Base-by-base conservation (phyloP, 2,888 invertebrate species). In the Melolontha melolontha region DNA sequence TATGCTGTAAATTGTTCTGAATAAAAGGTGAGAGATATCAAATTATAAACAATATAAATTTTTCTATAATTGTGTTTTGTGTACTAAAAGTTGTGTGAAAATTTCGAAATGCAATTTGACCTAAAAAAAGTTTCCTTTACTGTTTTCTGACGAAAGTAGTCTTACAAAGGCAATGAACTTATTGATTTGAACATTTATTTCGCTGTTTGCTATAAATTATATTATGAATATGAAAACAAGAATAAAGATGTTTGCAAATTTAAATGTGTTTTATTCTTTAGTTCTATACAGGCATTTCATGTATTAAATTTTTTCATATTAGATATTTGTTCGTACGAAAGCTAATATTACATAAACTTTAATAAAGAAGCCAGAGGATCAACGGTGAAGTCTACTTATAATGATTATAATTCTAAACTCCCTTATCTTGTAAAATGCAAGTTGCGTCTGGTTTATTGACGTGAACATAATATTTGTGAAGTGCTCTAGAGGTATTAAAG, bases 1-100 rank as follows among this genome's bases (percentile, higher is more conserved):
- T 62, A 62, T 62, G n/a, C 59, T 62, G 59, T 62, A 62, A 16
- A 62, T 47, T 44, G 29, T 62, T 62, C 59, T 62, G 8, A 14
- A 34, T 10, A 49, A 27, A 51, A 34, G 16, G 11, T 52, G 34
- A 54, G n/a, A 39, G 54, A 51, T 12, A 51, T 27, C n/a, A 40
- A 14, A 40, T 41, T 29, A 17, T 40, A 54, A 54, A 1, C 40
- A 39, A 16, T 54, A 40, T 40, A 16, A 54, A 34, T 6, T 40
- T 54, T 54, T 40, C 54, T 54, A 54, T 40, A 40, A 12, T 39
- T 16, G 29, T 29, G 5, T 12, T 54, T 54, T 54, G 16, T 54
- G 17, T 16, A 16, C 12, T 10, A 8, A 39, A 2, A 40, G 6
- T 8, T 54, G 16, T 10, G 40, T n/a, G 8, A 11, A 50, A 17